Conservation (phyloP, 2,797 vertebrate genomes). For the Tympanoctomys barrerae region DNA sequence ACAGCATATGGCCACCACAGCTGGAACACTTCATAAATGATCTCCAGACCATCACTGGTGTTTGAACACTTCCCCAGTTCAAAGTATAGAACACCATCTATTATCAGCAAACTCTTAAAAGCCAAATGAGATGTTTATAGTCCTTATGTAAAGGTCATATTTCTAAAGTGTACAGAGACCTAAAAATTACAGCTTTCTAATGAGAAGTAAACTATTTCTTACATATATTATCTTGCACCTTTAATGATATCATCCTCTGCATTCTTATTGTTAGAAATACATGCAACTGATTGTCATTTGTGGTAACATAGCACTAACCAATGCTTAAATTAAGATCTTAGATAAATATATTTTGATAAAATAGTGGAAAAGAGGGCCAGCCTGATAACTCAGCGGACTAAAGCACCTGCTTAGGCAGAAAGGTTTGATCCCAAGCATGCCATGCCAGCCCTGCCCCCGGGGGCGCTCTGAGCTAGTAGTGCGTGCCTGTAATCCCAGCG, state of each 20-base stretch:
- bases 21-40: constrained; percentile 76
- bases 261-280: constrained; percentile 20
- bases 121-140: constrained; percentile 50
- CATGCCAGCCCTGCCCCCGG: too few relatives aligned
- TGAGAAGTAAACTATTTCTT: neutral
- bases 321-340: constrained; percentile 36
- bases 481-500: too few relatives aligned
- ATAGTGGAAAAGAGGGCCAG: neutral
- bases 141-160: constrained; percentile 62
- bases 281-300: constrained; percentile 14
- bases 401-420: too few relatives aligned
- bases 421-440: too few relatives aligned
- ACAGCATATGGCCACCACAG: constrained; percentile 62
- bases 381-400: too few relatives aligned
- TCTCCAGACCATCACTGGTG: constrained; percentile 81
- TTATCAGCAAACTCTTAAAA: constrained; percentile 81
- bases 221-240: neutral
- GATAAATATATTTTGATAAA: neutral
- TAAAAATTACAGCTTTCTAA: constrained; percentile 42
- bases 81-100: constrained; percentile 83
- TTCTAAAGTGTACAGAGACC: constrained; percentile 31
- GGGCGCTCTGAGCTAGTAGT: too few relatives aligned
- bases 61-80: constrained; percentile 83
- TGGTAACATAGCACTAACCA: constrained; percentile 34
- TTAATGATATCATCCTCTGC: neutral